These are phyloP conservation scores for human (Homo sapiens) DNA, from an alignment of 2,113 vertebrate genomes.

Conservation along the genomic window DNA sequence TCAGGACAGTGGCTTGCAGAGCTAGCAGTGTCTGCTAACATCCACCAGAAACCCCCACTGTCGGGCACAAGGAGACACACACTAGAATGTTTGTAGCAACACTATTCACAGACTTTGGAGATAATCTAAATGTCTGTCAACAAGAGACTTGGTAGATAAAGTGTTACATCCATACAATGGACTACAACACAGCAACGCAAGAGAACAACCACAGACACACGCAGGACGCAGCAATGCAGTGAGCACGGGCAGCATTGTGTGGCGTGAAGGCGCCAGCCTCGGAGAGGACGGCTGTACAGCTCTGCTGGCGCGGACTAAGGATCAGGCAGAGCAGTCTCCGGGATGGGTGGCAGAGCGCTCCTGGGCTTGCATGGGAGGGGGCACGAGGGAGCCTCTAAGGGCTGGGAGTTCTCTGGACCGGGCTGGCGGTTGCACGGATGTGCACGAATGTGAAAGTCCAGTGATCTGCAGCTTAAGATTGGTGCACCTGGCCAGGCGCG, in stretches of 20 bases:
- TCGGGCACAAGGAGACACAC: neutral
- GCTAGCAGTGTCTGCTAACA: fast-evolving
- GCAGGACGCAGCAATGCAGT: fast-evolving
- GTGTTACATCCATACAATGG: fast-evolving
- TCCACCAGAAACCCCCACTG: neutral
- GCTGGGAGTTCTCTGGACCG: neutral
- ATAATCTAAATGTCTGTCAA: too few species aligned
- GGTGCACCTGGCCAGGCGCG: too few species aligned
- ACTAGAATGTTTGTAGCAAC: neutral
- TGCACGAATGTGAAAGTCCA: neutral
- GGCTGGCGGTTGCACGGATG: too few species aligned
- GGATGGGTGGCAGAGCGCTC: fast-evolving
- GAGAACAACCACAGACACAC: too few species aligned
- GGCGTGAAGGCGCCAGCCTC: neutral
- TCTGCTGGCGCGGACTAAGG: neutral
- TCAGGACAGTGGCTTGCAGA: neutral
- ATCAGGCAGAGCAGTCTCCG: neutral
- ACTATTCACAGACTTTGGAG: neutral
- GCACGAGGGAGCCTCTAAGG: too few species aligned
- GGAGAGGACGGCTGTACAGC: neutral
- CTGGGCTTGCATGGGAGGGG: neutral
- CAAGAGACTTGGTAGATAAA: fast-evolving
- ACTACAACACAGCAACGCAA: fast-evolving
- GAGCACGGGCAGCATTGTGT: fast-evolving
- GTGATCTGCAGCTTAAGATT: neutral